These are phyloP conservation scores for Gymnocypris eckloni DNA, from an alignment of 2,797 vertebrate species.

Conservation along the genomic window DNA sequence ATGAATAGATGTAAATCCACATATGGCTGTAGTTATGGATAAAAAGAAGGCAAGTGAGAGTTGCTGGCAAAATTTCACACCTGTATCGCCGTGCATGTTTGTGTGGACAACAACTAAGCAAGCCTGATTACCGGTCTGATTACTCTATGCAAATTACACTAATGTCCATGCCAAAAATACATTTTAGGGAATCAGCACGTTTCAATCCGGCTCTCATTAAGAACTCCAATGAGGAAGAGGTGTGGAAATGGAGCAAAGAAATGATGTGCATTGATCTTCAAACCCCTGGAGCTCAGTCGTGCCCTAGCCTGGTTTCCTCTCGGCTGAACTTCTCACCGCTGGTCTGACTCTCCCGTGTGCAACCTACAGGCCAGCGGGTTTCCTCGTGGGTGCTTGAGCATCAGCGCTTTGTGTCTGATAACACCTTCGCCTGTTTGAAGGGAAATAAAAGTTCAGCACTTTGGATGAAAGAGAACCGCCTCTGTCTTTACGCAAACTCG, in stretches of 20 bases:
- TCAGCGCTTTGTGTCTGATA: conserved; percentile 33
- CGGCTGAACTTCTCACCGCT: conserved; percentile 52
- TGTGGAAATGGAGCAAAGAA: conserved; percentile 43
- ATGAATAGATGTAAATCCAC: neutral
- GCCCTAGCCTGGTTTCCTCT: conserved; percentile 40
- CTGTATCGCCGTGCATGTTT: conserved; percentile 37
- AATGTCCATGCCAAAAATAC: conserved; percentile 75
- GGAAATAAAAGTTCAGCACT: conserved; percentile 25
- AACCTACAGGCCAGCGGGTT: conserved; percentile 31
- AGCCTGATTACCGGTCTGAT: conserved; percentile 52
- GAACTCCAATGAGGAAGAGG: conserved; percentile 34
- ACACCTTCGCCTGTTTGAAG: conserved; percentile 25
- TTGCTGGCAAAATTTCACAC: conserved; percentile 35
- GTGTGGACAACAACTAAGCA: conserved; percentile 42
- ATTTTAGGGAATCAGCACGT: conserved; percentile 77
- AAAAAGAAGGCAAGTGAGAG: conserved; percentile 17
- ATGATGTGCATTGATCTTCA: conserved; percentile 51
- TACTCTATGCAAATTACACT: conserved; percentile 71
- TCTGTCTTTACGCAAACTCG: neutral
- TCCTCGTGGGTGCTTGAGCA: conserved; percentile 28
- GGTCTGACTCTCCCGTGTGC: conserved; percentile 33
- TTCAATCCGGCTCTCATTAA: conserved; percentile 63
- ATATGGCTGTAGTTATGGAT: conserved; percentile 2
- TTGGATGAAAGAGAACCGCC: conserved; percentile 2
- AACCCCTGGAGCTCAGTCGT: conserved; percentile 39